These are phyloP conservation scores for Lottia gigantea DNA, from an alignment of 2,888 invertebrate species.

Conservation along the genomic window DNA sequence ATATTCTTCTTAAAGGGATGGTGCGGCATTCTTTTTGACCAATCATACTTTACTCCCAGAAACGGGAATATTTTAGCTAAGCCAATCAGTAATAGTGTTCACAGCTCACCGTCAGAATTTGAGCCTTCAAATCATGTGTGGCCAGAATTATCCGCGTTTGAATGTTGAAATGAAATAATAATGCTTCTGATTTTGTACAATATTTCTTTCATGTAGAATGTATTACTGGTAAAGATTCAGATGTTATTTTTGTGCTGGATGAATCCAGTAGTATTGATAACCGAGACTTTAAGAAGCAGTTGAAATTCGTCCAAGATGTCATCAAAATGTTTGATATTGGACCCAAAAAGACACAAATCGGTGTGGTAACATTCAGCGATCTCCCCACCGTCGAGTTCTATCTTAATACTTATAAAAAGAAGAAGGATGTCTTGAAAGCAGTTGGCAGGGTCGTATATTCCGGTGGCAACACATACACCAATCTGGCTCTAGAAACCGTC, in stretches of 20 bases:
- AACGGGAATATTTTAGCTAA: no score
- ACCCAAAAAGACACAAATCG: conserved; percentile 49
- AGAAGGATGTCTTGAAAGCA: conserved; percentile 27
- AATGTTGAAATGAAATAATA: no score
- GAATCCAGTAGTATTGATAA: conserved; percentile 48
- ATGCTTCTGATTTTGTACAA: no score
- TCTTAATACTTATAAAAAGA: conserved; percentile 40
- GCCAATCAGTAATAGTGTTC: no score
- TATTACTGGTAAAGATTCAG: conserved; percentile 43
- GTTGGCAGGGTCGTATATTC: conserved; percentile 48
- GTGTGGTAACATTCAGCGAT: conserved; percentile 47
- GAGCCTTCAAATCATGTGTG: no score
- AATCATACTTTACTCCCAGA: no score
- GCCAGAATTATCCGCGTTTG: no score
- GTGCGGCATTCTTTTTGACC: no score
- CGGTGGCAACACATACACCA: conserved; percentile 54
- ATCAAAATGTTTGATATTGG: conserved; percentile 49
- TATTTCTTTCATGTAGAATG: conserved; percentile 34
- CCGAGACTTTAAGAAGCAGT: conserved; percentile 47
- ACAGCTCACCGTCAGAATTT: no score
- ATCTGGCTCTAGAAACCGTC: conserved; percentile 51
- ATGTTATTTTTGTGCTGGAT: conserved; percentile 53
- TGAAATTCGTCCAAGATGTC: conserved; percentile 50
- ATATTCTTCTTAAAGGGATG: no score
- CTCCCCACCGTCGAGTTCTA: conserved; percentile 46